Evolutionary conservation across 2,888 invertebrate species (phyloP), one percentile per base, ranked within the genome.

Genomic region (Octodonta nipae): DNA sequence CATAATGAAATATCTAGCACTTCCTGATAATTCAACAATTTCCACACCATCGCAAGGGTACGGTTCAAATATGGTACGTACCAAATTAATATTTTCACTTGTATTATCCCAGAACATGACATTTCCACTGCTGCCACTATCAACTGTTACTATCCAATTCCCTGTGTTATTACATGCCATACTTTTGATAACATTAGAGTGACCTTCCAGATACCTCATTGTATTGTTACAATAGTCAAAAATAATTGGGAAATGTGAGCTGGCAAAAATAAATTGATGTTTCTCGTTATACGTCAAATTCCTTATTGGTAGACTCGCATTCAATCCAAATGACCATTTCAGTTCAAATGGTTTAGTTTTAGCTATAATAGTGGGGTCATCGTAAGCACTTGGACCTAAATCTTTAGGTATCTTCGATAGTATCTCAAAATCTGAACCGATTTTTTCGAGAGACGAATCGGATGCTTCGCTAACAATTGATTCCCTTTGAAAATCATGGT

Each of bases 141-240:
- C 75, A 0, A 71, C 71, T 1, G 72, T 71, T 5, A 70, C 65
- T 31, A 77, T 51, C 70, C 71, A 74, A 31, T 61, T 60, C n/a
- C 73, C 73, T 2, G 50, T 46, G 1, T 37, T 46, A 46, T 73
- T 71, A 1, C 63, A 41, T 2, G 71, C 65, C 35, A 73, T 56
- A 42, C 60, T 60, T 2, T 59, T 62, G 5, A 76, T 58, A 37
- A n/a, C n/a, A n/a, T n/a, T n/a, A n/a, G n/a, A n/a, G n/a, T 81
- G 81, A 26, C 78, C 79, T 48, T 75, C 75, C 24, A 81, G 63
- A 42, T 74, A 67, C 45, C 59, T 62, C 67, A 75, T 74, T 35
- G 65, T 56, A 31, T 71, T 70, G 4, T 61, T 62, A 24, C 63
- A 64, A 62, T 74, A 75, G 58, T 80, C 69, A 53, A 74, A 78